Conservation (phyloP, 2,888 invertebrate genomes). For the Limnephilus auricula region DNA sequence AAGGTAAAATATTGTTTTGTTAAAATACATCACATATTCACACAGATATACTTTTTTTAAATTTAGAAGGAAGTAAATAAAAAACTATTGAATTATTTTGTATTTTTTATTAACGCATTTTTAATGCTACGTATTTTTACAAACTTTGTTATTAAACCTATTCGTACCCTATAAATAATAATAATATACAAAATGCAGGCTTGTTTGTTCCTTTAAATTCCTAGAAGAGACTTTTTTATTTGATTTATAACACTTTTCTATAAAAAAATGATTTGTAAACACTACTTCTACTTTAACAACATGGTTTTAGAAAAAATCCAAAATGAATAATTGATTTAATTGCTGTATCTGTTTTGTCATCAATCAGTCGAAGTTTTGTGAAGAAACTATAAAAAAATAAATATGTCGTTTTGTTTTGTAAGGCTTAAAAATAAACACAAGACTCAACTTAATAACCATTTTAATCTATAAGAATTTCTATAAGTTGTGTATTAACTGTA, state of each 20-base stretch:
- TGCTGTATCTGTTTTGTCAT: slow-evolving; percentile 1
- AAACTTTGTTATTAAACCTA: slow-evolving; percentile 70
- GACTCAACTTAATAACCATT: neutral
- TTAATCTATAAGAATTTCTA: neutral
- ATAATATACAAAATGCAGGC: slow-evolving; percentile 69
- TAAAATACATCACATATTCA: slow-evolving; percentile 50
- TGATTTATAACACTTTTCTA: neutral
- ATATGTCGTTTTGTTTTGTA: slow-evolving; percentile 51
- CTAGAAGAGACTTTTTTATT: neutral
- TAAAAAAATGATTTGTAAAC: neutral
- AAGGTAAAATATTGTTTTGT: slow-evolving; percentile 36
- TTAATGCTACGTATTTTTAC: slow-evolving; percentile 78
- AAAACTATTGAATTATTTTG: slow-evolving; percentile 37
- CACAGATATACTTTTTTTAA: neutral
- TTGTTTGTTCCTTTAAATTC: neutral
- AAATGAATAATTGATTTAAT: neutral
- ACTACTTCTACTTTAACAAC: no score
- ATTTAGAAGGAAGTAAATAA: neutral
- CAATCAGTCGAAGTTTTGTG: slow-evolving; percentile 52
- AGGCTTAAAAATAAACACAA: slow-evolving; percentile 32
- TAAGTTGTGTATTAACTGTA: no score
- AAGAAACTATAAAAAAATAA: slow-evolving; percentile 54
- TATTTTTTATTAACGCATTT: slow-evolving; percentile 77
- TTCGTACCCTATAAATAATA: slow-evolving; percentile 53
- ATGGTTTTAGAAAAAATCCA: neutral